Percentiles rank a stretch among this genome's conserved stretches.
Evolutionary conservation across 2,888 invertebrate genomes (phyloP).

Genomic region (Aleiodes leptofemur): DNA sequence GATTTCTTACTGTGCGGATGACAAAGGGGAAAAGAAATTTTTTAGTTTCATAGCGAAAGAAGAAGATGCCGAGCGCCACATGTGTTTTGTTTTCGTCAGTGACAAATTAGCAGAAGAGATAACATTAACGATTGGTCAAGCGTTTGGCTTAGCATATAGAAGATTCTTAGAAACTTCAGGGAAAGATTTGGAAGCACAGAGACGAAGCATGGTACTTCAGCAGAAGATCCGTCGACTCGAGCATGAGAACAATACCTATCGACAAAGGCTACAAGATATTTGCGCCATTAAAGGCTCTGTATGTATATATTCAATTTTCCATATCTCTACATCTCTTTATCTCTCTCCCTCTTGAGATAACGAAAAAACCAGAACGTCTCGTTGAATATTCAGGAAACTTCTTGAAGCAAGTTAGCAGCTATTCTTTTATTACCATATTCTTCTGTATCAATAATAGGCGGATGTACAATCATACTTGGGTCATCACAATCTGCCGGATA

Average conservation of each 20-base stretch:
- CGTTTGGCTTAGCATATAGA: slow-evolving; percentile 97
- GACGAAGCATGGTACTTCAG: slow-evolving; percentile 85
- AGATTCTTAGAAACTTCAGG: slow-evolving; percentile 95
- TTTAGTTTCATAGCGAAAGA: slow-evolving; percentile 96
- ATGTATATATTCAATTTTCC: slow-evolving; percentile 48
- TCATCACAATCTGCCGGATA: slow-evolving; percentile 77
- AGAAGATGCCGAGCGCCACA: slow-evolving; percentile 85
- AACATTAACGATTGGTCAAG: slow-evolving; percentile 97
- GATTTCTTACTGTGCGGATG: slow-evolving; percentile 99
- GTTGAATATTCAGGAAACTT: too few species aligned
- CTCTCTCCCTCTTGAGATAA: too few species aligned
- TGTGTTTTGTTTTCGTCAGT: slow-evolving; percentile 97
- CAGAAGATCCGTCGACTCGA: slow-evolving; percentile 92
- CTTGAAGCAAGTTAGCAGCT: too few species aligned
- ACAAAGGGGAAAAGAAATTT: slow-evolving; percentile 98
- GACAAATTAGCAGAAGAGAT: slow-evolving; percentile 98
- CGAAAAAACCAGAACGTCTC: too few species aligned
- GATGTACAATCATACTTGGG: slow-evolving; percentile 77
- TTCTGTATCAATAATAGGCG: slow-evolving; percentile 60
- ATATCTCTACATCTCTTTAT: too few species aligned
- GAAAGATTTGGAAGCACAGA: slow-evolving; percentile 90
- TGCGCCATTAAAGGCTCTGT: slow-evolving; percentile 77
- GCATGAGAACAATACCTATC: slow-evolving; percentile 88
- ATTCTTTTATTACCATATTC: background rate
- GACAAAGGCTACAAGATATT: slow-evolving; percentile 86